A percentile compares a stretch with the other conserved stretches of the same genome.
These are phyloP conservation scores for Hirundichthys speculiger DNA, from an alignment of 2,113 vertebrate species.

Conservation along the genomic window DNA sequence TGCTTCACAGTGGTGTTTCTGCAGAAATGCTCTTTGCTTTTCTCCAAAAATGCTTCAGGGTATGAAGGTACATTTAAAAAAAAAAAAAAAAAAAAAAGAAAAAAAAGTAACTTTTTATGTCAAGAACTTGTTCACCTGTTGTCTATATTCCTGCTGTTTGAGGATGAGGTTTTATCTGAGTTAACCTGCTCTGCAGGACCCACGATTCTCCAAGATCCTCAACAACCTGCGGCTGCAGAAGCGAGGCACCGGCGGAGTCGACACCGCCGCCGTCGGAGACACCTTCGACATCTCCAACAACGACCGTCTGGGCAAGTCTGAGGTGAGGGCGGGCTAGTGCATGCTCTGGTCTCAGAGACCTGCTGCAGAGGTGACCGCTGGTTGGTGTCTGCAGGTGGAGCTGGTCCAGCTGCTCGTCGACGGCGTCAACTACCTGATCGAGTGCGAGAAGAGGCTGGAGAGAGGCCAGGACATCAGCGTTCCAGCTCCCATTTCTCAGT, in stretches of 20 bases:
- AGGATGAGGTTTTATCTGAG: too few species aligned
- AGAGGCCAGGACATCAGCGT: slow-evolving; percentile 91
- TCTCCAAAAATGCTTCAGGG: too few species aligned
- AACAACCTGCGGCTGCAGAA: slow-evolving; percentile 92
- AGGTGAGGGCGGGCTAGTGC: too few species aligned
- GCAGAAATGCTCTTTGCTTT: too few species aligned
- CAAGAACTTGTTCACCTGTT: too few species aligned
- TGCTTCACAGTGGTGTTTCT: too few species aligned
- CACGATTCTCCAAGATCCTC: slow-evolving; percentile 90
- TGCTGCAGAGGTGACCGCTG: background rate
- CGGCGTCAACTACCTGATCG: slow-evolving; percentile 90
- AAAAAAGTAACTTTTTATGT: too few species aligned
- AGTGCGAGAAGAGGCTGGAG: slow-evolving; percentile 92
- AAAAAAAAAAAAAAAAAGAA: too few species aligned
- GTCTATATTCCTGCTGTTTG: too few species aligned
- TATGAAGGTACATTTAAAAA: too few species aligned
- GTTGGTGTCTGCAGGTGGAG: slow-evolving; percentile 82
- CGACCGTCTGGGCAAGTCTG: slow-evolving; percentile 92
- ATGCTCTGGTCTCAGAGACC: background rate
- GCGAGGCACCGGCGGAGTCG: slow-evolving; percentile 91
- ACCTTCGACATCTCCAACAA: slow-evolving; percentile 92
- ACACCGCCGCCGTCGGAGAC: slow-evolving; percentile 89
- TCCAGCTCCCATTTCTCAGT: slow-evolving; percentile 86
- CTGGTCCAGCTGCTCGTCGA: slow-evolving; percentile 90
- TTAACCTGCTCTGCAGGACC: slow-evolving; percentile 77